Base-by-base conservation (phyloP, 2,113 vertebrate species). In the Myotis davidii region DNA sequence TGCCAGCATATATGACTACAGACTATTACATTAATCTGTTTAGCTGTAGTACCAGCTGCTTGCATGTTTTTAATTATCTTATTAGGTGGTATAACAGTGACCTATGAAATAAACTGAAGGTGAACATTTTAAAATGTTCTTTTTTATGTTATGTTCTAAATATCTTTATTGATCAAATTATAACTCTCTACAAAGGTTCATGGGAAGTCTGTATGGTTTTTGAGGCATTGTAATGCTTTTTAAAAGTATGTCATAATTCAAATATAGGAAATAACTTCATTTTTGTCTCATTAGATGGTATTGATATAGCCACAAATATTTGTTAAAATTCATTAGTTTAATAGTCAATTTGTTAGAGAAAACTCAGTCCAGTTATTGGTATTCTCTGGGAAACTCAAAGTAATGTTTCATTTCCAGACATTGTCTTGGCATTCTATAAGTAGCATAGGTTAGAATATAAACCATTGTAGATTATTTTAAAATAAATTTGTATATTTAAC, bases 11-110 rank as follows among this genome's bases (percentile, higher is more conserved):
- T 98, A 98, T 98, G 98, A 98, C 98, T 98, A 98, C 98, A 98
- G 98, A 98, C 98, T 98, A 98, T 98, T 98, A 98, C 98, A 98
- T 98, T 98, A 99, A 98, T 98, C 98, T 98, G 98, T 98, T 98
- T 98, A 98, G 98, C 98, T 98, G 97, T 98, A 98, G 98, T 98
- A 98, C 98, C 98, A 99, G 98, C 98, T 98, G 98, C 98, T 98
- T 98, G 98, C 98, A 98, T 98, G 98, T 98, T 98, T 99, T 98
- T 98, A 98, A 99, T 99, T 99, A 99, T 99, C 98, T 98, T 99
- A 98, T 98, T 98, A 99, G 98, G 98, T 98, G 97, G 90, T 98
- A 98, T 98, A 98, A 98, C 97, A 98, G 97, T 99, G 98, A 98
- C 98, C 98, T 98, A 98, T 98, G 98, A 98, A 98, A 98, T 99